These are phyloP conservation scores for Alaudala cheleensis DNA, from an alignment of 2,113 vertebrate species.

Conservation along the genomic window DNA sequence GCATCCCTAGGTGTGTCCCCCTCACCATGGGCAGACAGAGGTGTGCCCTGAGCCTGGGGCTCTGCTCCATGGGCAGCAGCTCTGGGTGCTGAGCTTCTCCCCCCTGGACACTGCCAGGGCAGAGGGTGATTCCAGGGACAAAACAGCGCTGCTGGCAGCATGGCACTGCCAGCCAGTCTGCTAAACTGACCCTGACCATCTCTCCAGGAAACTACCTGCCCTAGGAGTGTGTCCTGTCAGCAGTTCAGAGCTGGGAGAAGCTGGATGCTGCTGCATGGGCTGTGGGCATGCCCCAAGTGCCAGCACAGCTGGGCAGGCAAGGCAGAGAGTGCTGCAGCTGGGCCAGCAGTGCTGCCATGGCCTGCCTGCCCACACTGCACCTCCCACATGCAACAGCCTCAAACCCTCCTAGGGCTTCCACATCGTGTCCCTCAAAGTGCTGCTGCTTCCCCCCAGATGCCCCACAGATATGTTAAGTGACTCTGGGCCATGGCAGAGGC, in stretches of 20 bases:
- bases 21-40: background rate
- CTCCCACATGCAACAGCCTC: background rate
- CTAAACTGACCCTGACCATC: background rate
- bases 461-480: rapidly evolving
- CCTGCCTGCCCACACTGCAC: background rate
- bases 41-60: background rate
- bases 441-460: background rate
- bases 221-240: background rate
- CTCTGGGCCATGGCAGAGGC: rapidly evolving
- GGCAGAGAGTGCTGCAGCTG: rapidly evolving
- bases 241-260: background rate
- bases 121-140: background rate
- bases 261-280: background rate
- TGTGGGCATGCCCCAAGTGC: rapidly evolving
- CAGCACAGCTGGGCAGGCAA: rapidly evolving
- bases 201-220: background rate
- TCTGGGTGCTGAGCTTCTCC: background rate
- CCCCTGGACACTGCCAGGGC: rapidly evolving
- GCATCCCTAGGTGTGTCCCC: rapidly evolving
- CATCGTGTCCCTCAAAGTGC: background rate
- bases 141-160: background rate
- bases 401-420: background rate
- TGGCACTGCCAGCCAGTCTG: background rate
- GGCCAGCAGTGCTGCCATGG: rapidly evolving
- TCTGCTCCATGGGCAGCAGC: background rate